Percentiles rank a stretch among this genome's conserved stretches.
These are phyloP conservation scores for Villa cingulata DNA, from an alignment of 2,888 invertebrate species.

Conservation along the genomic window DNA sequence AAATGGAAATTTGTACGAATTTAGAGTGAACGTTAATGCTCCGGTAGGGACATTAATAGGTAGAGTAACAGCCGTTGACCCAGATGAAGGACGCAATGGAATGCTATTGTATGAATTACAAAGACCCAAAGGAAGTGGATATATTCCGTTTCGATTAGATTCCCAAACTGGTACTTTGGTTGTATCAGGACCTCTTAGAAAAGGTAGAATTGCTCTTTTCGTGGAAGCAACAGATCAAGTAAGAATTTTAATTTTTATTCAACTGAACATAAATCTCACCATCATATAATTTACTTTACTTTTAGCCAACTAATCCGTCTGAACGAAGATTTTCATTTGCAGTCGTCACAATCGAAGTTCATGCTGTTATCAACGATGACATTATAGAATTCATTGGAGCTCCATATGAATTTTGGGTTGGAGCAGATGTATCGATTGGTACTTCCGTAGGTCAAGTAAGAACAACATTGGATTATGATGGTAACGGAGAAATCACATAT, in stretches of 20 bases:
- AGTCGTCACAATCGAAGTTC: slow-evolving; percentile 70
- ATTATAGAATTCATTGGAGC: slow-evolving; percentile 69
- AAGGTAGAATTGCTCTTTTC: slow-evolving; percentile 65
- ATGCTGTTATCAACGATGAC: slow-evolving; percentile 37
- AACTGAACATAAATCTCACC: not conserved
- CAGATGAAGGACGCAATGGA: slow-evolving; percentile 56
- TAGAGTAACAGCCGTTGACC: slow-evolving; percentile 66
- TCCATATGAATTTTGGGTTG: slow-evolving; percentile 84
- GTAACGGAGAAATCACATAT: slow-evolving; percentile 49
- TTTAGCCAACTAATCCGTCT: slow-evolving; percentile 63
- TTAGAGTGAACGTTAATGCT: slow-evolving; percentile 53
- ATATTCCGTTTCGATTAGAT: slow-evolving; percentile 59
- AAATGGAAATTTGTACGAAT: slow-evolving; percentile 71
- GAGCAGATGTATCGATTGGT: slow-evolving; percentile 69
- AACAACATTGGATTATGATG: slow-evolving; percentile 56
- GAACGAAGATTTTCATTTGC: slow-evolving; percentile 69
- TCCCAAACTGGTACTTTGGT: slow-evolving; percentile 53
- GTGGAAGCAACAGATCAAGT: slow-evolving; percentile 65
- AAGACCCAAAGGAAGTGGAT: slow-evolving; percentile 49
- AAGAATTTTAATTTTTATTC: not conserved
- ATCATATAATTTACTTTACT: slow-evolving; percentile 18
- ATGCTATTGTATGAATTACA: slow-evolving; percentile 61
- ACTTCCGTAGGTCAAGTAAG: slow-evolving; percentile 76
- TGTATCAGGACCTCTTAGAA: slow-evolving; percentile 47
- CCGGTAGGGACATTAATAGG: slow-evolving; percentile 61